Evolutionary conservation across 2,113 vertebrate species (phyloP).

Genomic region (Trochalopteron elliotii): DNA sequence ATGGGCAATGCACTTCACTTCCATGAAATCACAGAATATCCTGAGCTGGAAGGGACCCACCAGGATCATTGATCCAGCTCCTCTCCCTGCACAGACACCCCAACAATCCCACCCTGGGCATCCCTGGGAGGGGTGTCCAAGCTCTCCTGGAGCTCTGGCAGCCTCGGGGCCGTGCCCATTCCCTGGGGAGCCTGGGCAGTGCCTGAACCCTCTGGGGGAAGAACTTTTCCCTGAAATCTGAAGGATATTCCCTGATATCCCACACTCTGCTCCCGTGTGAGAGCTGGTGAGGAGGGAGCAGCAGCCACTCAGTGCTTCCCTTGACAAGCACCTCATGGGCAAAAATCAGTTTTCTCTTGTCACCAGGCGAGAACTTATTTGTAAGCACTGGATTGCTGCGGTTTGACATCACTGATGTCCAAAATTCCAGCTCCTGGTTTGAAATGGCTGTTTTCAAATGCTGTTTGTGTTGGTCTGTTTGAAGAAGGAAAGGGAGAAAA

Average conservation of each 20-base stretch:
- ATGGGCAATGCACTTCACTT: accelerated
- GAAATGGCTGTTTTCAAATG: conserved; percentile 8
- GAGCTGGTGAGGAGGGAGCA: accelerated
- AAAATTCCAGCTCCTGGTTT: not conserved
- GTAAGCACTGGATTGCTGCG: not conserved
- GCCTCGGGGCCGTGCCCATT: not conserved
- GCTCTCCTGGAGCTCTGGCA: not conserved
- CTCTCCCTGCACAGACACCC: not conserved
- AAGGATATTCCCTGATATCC: not conserved
- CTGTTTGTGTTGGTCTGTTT: conserved; percentile 19
- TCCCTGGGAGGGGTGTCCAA: not conserved
- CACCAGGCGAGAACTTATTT: not conserved
- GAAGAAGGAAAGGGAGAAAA: not conserved
- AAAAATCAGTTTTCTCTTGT: not conserved
- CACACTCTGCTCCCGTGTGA: accelerated
- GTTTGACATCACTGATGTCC: not conserved
- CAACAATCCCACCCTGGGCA: not conserved
- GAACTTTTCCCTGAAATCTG: not conserved
- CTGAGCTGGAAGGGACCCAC: not conserved
- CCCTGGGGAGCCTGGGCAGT: not conserved
- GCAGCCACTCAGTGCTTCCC: accelerated
- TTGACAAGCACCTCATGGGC: not conserved
- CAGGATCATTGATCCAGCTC: accelerated
- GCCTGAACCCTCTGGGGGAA: not conserved
- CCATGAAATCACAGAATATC: accelerated